Evolutionary conservation across 2,113 vertebrate genomes (phyloP).

Genomic region (Sclerurus mexicanus): DNA sequence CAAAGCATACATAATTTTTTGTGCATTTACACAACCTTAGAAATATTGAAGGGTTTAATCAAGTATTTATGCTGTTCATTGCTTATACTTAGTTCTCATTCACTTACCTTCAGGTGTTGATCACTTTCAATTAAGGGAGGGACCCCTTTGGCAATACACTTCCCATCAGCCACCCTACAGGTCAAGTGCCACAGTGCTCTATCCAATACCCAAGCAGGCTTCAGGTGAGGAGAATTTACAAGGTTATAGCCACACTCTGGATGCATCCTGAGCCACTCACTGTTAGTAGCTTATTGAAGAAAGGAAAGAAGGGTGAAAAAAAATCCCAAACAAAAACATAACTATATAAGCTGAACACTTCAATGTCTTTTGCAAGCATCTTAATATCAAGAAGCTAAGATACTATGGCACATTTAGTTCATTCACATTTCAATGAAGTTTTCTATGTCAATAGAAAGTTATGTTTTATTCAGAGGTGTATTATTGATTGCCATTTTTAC

Average conservation of each 20-base stretch:
- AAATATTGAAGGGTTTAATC: background rate
- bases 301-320: background rate
- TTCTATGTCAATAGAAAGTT: background rate
- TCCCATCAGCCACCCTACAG: constrained; percentile 79
- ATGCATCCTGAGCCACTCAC: constrained; percentile 84
- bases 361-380: background rate
- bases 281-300: constrained; percentile 78
- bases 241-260: constrained; percentile 90
- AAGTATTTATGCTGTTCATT: background rate
- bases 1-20: background rate
- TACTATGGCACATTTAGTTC: background rate
- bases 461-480: background rate
- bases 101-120: constrained; percentile 81
- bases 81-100: background rate
- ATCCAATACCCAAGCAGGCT: constrained; percentile 88
- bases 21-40: background rate
- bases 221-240: constrained; percentile 87
- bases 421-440: background rate
- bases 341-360: background rate
- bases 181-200: constrained; percentile 86
- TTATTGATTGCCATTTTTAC: background rate
- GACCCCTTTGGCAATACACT: constrained; percentile 74
- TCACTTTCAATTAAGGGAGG: constrained; percentile 81
- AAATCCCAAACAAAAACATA: background rate
- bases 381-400: background rate